Conservation (phyloP, 2,113 vertebrate species). For the Aptenodytes patagonicus region DNA sequence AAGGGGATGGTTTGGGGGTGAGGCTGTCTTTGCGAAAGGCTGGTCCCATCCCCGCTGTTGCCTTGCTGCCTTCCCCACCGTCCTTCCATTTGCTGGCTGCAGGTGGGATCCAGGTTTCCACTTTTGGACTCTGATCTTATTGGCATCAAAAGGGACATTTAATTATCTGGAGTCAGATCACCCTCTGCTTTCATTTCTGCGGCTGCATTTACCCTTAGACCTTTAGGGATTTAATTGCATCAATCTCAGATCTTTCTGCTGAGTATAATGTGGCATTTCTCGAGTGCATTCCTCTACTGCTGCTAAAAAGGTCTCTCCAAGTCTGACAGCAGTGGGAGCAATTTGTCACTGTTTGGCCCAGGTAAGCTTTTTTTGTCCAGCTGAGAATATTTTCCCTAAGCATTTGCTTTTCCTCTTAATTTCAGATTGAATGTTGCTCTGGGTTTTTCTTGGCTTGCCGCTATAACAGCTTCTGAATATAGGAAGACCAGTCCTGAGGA, state of each 20-base stretch:
- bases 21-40: neutral
- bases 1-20: neutral
- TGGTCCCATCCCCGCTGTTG: too few species aligned
- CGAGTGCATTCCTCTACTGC: neutral
- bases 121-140: neutral
- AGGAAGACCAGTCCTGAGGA: neutral
- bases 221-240: conserved; percentile 6
- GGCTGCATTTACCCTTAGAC: neutral
- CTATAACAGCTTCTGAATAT: neutral
- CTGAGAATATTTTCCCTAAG: neutral
- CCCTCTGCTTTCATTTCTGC: neutral
- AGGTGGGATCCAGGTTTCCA: neutral
- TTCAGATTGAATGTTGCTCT: neutral
- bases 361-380: neutral
- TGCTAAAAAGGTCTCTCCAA: neutral
- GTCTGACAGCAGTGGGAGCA: neutral
- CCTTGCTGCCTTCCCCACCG: neutral
- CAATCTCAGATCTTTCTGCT: neutral
- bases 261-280: neutral
- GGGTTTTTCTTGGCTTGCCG: neutral
- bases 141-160: neutral
- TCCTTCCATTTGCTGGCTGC: neutral
- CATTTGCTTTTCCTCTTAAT: neutral
- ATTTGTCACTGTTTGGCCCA: conserved; percentile 15
- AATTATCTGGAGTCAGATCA: neutral